Percentiles rank a stretch among this genome's conserved stretches.
phyloP scores from a whole-genome alignment of 2,888 invertebrate genomes.

The Cheilosia pagana region DNA sequence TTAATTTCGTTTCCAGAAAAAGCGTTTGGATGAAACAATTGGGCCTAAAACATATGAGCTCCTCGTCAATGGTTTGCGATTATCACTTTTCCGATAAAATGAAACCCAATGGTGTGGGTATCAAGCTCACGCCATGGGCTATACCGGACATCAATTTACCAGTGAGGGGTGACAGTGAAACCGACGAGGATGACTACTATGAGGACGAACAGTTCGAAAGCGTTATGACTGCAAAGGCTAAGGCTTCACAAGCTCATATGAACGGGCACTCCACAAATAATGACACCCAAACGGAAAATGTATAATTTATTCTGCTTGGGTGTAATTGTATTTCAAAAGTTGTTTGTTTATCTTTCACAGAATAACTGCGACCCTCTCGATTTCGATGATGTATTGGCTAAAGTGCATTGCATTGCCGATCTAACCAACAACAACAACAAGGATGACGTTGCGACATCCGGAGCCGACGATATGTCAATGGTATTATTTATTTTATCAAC shows the following conservation, averaged over 20 bases:
- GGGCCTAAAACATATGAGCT: conserved; percentile 9
- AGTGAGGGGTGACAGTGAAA: neutral
- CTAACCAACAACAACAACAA: conserved; percentile 31
- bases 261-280: conserved; percentile 24
- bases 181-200: conserved; percentile 16
- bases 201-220: neutral
- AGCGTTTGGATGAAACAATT: conserved; percentile 57
- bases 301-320: neutral
- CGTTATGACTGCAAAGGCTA: neutral
- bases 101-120: neutral
- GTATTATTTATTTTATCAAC: neutral
- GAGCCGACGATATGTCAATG: neutral
- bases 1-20: conserved; percentile 24
- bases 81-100: conserved; percentile 53
- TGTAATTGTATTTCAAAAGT: neutral
- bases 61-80: conserved; percentile 34
- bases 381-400: conserved; percentile 53
- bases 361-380: conserved; percentile 21
- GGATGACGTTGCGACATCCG: neutral
- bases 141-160: conserved; percentile 64
- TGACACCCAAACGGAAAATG: neutral
- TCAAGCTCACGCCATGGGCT: conserved; percentile 39
- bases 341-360: neutral
- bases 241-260: neutral
- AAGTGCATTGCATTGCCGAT: conserved; percentile 33